Evolutionary conservation across 2,797 vertebrate genomes (phyloP).

Genomic region (Spinibarbus caldwelli): DNA sequence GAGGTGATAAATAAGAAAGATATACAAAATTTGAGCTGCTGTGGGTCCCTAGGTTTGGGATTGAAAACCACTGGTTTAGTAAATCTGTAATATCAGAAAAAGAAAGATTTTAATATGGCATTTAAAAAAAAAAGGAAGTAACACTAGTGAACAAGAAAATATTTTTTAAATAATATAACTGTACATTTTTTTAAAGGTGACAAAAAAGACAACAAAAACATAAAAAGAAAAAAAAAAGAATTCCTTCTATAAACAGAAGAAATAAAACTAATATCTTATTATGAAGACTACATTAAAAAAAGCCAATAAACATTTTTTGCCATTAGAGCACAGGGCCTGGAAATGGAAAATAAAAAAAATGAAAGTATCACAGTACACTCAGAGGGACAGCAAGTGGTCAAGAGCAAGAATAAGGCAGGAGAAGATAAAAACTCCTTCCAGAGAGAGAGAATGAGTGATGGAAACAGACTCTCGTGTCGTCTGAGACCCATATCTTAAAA

Average conservation of each 20-base stretch:
- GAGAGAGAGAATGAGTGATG: neutral
- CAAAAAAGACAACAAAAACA: conserved; percentile 65
- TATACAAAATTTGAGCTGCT: neutral
- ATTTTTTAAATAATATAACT: conserved; percentile 83
- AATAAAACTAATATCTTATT: conserved; percentile 55
- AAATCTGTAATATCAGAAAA: conserved; percentile 69
- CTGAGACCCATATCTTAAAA: conserved; percentile 8
- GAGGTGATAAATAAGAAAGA: neutral
- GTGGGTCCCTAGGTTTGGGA: neutral
- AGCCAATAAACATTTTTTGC: conserved; percentile 28
- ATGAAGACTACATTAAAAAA: conserved; percentile 49
- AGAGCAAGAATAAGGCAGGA: conserved; percentile 75
- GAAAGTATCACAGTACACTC: conserved; percentile 59
- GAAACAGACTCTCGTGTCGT: conserved; percentile 4
- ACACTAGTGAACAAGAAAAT: conserved; percentile 77
- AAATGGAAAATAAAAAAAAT: conserved; percentile 7
- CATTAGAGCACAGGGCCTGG: conserved; percentile 44
- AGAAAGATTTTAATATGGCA: conserved; percentile 64
- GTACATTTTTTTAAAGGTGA: conserved; percentile 78
- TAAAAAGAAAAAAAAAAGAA: conserved; percentile 45
- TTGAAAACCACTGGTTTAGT: conserved; percentile 50
- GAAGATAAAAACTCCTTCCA: conserved; percentile 60
- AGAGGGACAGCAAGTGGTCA: conserved; percentile 64
- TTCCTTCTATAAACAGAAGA: conserved; percentile 62
- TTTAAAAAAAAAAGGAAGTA: conserved; percentile 67